These are phyloP conservation scores for Polydesmus complanatus DNA, from an alignment of 2,888 invertebrate species.

Conservation along the genomic window DNA sequence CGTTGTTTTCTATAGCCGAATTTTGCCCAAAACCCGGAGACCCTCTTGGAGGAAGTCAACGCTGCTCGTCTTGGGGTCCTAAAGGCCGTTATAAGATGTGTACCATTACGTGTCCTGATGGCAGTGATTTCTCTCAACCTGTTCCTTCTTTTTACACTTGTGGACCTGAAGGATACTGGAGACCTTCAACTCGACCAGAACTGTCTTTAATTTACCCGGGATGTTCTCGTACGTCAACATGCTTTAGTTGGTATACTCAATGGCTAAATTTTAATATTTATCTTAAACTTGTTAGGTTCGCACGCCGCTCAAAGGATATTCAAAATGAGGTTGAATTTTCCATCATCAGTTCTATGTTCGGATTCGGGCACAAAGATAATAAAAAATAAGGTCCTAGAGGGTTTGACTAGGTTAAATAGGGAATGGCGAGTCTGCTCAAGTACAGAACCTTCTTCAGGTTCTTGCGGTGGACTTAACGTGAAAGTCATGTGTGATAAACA, in stretches of 20 bases:
- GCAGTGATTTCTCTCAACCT: constrained; percentile 77
- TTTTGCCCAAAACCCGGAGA: constrained; percentile 80
- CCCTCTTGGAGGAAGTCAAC: constrained; percentile 80
- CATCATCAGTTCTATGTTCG: constrained; percentile 89
- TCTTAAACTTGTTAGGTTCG: constrained; percentile 43
- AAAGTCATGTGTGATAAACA: constrained; percentile 31
- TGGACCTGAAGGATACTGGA: constrained; percentile 96
- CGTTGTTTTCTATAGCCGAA: constrained; percentile 46
- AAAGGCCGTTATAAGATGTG: constrained; percentile 92
- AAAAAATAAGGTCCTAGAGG: constrained; percentile 71
- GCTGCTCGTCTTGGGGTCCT: constrained; percentile 91
- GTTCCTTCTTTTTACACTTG: constrained; percentile 96
- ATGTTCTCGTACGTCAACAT: constrained; percentile 63
- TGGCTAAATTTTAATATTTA: background rate
- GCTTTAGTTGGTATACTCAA: background rate
- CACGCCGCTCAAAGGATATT: constrained; percentile 89
- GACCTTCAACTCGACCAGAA: constrained; percentile 66
- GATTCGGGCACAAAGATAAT: constrained; percentile 87
- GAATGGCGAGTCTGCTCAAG: constrained; percentile 96
- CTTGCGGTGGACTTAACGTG: constrained; percentile 73
- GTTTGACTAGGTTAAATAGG: constrained; percentile 77
- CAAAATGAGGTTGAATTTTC: constrained; percentile 85
- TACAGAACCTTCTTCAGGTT: constrained; percentile 53
- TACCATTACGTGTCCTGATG: constrained; percentile 63
- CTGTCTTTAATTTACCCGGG: constrained; percentile 77